These are phyloP conservation scores for Pluvianellus socialis DNA, from an alignment of 2,113 vertebrate genomes.

Conservation along the genomic window DNA sequence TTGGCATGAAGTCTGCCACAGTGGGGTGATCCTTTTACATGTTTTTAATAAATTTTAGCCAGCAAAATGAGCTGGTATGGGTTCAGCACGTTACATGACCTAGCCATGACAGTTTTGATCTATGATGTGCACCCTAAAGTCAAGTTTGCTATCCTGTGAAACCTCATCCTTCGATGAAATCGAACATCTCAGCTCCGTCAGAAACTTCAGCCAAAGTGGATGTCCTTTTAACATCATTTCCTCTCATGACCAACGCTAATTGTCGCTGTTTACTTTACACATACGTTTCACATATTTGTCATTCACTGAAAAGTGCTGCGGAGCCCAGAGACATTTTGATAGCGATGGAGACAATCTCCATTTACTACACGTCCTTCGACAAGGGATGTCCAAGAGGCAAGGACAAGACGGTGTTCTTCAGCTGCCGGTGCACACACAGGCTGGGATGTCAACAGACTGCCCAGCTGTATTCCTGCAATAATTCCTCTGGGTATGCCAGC, in stretches of 20 bases:
- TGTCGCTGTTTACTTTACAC: background rate
- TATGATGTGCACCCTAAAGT: background rate
- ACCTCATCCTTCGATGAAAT: background rate
- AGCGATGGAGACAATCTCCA: background rate
- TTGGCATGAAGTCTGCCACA: background rate
- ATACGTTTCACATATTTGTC: background rate
- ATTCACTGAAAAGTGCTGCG: background rate
- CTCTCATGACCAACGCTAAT: background rate
- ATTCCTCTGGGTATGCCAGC: background rate
- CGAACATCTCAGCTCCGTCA: background rate
- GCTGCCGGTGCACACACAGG: fast-evolving
- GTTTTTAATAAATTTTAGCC: background rate
- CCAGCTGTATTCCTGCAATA: background rate
- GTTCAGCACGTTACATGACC: background rate
- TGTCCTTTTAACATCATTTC: background rate
- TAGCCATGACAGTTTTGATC: background rate
- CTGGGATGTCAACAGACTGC: background rate
- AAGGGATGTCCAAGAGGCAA: background rate
- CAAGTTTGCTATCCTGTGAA: background rate
- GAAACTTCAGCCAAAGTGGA: background rate
- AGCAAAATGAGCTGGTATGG: background rate
- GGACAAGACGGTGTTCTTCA: background rate
- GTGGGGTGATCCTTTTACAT: background rate
- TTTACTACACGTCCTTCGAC: background rate
- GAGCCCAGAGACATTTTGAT: background rate